Evolutionary conservation across 1,140 invertebrate genomes (phyloP), one percentile per base, ranked within the genome.

Genomic region (Bombus picipes): DNA sequence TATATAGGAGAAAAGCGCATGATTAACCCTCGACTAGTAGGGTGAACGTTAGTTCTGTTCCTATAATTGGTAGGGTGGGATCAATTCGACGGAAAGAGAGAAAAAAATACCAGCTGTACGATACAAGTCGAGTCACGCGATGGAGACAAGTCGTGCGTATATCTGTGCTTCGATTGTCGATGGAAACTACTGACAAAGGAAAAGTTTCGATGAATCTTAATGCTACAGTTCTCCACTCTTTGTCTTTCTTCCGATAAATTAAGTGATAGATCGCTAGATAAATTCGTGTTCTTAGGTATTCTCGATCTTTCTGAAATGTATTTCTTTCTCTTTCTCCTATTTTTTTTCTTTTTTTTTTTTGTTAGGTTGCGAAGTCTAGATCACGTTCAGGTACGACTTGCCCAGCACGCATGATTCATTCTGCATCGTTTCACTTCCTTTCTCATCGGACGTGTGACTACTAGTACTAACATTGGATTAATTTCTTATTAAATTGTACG

Each of bases 11-110:
- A 57, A 78, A 83, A 71, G 85, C 62, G n/a, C 34, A 34, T 68
- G 57, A 86, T 78, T 78, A 70, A 83, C 75, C 74, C 65, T 78
- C 62, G 65, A 68, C 66, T 77, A 74, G 81, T 83, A 77, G 59
- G 62, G 59, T 62, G 43, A 34, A 43, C 28, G 13, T 6, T 32
- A n/a, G 57, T 18, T 34, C n/a, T 53, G 43, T n/a, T 74, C 22
- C 39, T 25, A 41, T 47, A 62, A 75, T 72, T 77, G 57, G 57
- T 65, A 65, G 75, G 34, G 75, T 65, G 39, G 32, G 37, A 34
- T 43, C 28, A 37, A 76, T 53, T 47, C 59, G 39, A 74, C 34
- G 70, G 70, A 41, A 62, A 73, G 32, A 37, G 32, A 37, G 15
- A 62, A 62, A 77, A 72, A 77, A 77, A n/a, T 59, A 77, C 25